Base-by-base conservation (phyloP, 2,797 vertebrate species). In the Danio aesculapii region DNA sequence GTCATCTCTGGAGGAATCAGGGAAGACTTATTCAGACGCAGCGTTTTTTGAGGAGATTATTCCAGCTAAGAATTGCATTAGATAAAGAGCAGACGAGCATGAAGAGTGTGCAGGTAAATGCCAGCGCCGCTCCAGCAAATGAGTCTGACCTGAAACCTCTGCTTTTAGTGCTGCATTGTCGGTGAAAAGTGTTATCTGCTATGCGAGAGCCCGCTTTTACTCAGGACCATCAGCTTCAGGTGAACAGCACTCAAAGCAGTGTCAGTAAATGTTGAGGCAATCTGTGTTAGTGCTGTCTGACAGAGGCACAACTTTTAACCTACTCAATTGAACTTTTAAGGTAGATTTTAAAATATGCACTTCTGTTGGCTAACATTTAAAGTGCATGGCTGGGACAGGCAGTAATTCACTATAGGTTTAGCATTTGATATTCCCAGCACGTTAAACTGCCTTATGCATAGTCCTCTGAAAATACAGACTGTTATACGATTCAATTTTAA, bases 61-160 rank as follows among this genome's bases (percentile, higher is more conserved):
- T 75, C 57, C 44, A 63, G 75, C 62, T 74, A 61, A 69, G 62
- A 67, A 75, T 66, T 83, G 66, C 64, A 61, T 81, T 81, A 81
- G 72, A 69, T 63, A 85, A 80, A 83, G 69, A 63, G 79, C 82
- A 85, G 76, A 74, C 59, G 47, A 67, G 44, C 64, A 53, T 17
- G 44, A 17, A 52, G 53, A 30, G 61, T 67, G 58, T 63, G 74
- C 69, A 44, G 68, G 55, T 63, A 64, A 83, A 86, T 83, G 78
- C 70, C 70, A 86, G 14, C 14, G 57, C 46, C 57, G 47, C 64
- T 46, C 64, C 78, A 66, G 64, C 21, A 75, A 83, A 81, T 78
- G 75, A 83, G 66, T 57, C 75, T 71, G 58, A 78, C 64, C 43
- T 53, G 17, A 30, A 68, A 81, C 59, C 70, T 72, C 53, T 72